A percentile compares a stretch with the other conserved stretches of the same genome.
These are phyloP conservation scores for Stomatorhinus walkeri DNA, from an alignment of 2,797 vertebrate species.

Conservation along the genomic window DNA sequence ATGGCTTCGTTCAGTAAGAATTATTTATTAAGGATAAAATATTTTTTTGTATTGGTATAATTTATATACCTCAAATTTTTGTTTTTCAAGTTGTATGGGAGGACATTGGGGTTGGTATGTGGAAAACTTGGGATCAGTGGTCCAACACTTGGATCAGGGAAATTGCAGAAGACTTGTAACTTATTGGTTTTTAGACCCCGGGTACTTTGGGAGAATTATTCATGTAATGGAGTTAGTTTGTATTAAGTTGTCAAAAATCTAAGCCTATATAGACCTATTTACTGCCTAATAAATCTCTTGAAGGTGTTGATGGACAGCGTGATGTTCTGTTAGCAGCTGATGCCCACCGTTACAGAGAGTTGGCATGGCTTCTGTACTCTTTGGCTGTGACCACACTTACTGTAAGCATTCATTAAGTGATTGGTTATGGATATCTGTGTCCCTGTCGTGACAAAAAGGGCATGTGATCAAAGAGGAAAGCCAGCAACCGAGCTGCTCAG, in stretches of 20 bases:
- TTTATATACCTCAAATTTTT: not conserved
- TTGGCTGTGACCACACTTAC: not conserved
- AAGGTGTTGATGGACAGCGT: not conserved
- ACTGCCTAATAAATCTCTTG: conserved; percentile 4
- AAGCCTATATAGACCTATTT: not conserved
- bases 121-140: not conserved
- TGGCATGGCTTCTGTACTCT: not conserved
- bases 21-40: not conserved
- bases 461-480: not conserved
- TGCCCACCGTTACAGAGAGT: not conserved
- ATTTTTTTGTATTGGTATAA: not conserved
- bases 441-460: not conserved
- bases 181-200: not conserved
- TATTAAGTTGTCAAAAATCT: not conserved
- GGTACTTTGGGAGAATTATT: not conserved
- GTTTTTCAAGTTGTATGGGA: not conserved
- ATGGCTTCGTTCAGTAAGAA: not conserved
- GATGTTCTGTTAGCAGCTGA: conserved; percentile 7
- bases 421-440: conserved; percentile 1
- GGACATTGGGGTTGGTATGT: not conserved
- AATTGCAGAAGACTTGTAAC: not conserved
- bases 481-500: not conserved
- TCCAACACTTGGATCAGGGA: not conserved
- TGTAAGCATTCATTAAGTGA: not conserved
- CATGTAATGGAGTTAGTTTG: not conserved